A percentile compares a stretch with the other conserved stretches of the same genome.
Conservation (phyloP, 2,797 vertebrate species). For the Cheirogaleus major region DNA sequence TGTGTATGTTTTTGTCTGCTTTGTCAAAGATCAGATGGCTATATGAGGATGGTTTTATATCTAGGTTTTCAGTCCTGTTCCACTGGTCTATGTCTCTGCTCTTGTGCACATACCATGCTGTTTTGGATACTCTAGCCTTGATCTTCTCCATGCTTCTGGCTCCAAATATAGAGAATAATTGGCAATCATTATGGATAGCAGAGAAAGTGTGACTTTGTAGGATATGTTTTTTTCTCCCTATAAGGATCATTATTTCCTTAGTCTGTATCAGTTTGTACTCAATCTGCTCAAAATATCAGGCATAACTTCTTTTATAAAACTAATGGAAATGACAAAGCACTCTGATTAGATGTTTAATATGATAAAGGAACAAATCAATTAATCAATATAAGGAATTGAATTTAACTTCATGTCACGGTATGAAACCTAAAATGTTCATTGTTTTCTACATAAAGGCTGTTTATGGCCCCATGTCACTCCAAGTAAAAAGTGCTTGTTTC, state of each 20-base stretch:
- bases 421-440: background rate
- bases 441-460: background rate
- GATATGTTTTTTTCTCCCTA: background rate
- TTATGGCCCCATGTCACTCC: background rate
- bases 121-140: too few species aligned
- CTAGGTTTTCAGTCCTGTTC: too few species aligned
- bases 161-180: constrained; percentile 12
- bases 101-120: too few species aligned
- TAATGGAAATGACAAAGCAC: background rate
- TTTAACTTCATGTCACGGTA: constrained; percentile 40
- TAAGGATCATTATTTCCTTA: constrained; percentile 23
- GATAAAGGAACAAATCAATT: background rate
- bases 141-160: background rate
- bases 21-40: too few species aligned
- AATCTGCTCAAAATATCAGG: background rate
- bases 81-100: too few species aligned
- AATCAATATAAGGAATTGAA: background rate
- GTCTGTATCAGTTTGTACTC: background rate
- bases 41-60: too few species aligned
- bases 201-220: constrained; percentile 35
- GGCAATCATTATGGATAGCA: background rate
- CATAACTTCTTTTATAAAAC: background rate
- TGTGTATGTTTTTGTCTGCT: too few species aligned
- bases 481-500: background rate
- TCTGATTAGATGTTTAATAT: background rate